Evolutionary conservation across 2,797 vertebrate species (phyloP).

Genomic region (Microchirus variegatus): DNA sequence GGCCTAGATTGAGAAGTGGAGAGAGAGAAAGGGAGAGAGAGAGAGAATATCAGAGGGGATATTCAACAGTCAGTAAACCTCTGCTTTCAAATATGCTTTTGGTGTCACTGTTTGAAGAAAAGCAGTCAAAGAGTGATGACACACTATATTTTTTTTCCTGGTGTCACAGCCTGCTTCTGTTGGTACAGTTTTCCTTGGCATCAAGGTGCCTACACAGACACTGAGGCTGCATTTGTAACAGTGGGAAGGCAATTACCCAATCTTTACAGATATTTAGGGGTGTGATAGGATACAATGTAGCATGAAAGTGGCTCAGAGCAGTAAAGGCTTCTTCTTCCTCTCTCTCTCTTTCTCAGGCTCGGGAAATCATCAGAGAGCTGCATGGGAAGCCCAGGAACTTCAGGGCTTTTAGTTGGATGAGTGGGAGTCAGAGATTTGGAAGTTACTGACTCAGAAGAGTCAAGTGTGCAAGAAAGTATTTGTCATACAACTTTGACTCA

Average conservation of each 20-base stretch:
- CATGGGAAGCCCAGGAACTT: slow-evolving; percentile 20
- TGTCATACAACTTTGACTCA: slow-evolving; percentile 31
- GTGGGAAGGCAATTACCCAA: slow-evolving; percentile 47
- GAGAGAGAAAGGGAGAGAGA: slow-evolving; percentile 1
- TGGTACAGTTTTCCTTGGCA: slow-evolving; percentile 18
- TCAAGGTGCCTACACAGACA: slow-evolving; percentile 27
- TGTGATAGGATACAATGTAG: slow-evolving; percentile 51
- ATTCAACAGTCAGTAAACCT: background rate
- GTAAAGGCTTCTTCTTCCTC: slow-evolving; percentile 8
- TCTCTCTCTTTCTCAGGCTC: slow-evolving; percentile 9
- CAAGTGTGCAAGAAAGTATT: slow-evolving; percentile 26
- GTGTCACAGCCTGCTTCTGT: slow-evolving; percentile 13
- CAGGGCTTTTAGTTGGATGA: slow-evolving; percentile 40
- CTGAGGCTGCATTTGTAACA: slow-evolving; percentile 34
- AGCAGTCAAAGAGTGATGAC: slow-evolving; percentile 3
- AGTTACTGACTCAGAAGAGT: slow-evolving; percentile 27
- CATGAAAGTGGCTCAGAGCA: slow-evolving; percentile 63
- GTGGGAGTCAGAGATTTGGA: slow-evolving; percentile 49
- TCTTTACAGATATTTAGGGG: slow-evolving; percentile 60
- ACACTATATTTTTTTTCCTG: slow-evolving; percentile 2
- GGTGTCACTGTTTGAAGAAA: slow-evolving; percentile 17
- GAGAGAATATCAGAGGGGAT: slow-evolving; percentile 8
- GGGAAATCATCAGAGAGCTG: slow-evolving; percentile 30
- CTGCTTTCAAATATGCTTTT: slow-evolving; percentile 1
- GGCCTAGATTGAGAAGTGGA: slow-evolving; percentile 77